Evolutionary conservation across 2,113 vertebrate genomes (phyloP), one percentile per base, ranked within the genome.

Genomic region (Coturnix japonica): DNA sequence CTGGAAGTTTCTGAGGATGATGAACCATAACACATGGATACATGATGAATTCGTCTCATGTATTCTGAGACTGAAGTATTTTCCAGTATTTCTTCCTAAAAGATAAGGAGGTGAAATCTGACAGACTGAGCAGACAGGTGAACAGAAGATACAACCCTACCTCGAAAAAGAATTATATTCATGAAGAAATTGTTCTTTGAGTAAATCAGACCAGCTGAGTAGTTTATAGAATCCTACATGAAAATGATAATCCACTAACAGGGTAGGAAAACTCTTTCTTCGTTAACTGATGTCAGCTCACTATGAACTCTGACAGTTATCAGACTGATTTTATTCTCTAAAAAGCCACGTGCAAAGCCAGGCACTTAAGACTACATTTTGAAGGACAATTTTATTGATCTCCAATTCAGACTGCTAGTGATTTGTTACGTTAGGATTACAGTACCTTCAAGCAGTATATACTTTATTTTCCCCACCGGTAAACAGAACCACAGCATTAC

Each of bases 221-320:
- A 94, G 72, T 88, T 90, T 64, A 64, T 64, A 67, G 14, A 75
- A 81, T 80, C 93, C 80, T 46, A 88, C 88, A 71, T 72, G 83
- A 83, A 79, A 81, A 59, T 57, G 43, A 78, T 53, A 89, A 87
- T 70, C 17, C 28, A 37, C 21, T 73, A 86, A 81, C 13, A 18
- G 17, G 81, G 92, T 9, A 41, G 46, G 89, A 69, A 23, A 61
- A 44, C 31, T 54, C 39, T 81, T 93, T 85, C 63, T 85, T 69
- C 60, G 1, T 0, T 49, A 94, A 74, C n/a, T 89, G n/a, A 66
- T 89, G 66, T 35, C 59, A 81, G 49, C 11, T 61, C 39, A 46
- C 53, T 89, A 56, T 76, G 72, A 91, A 67, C 87, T 80, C 41
- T 33, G 43, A 89, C 37, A 22, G 88, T 46, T 46, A 91, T n/a